Conservation (phyloP, 2,113 vertebrate species). For the Phylloscopus trochilus region DNA sequence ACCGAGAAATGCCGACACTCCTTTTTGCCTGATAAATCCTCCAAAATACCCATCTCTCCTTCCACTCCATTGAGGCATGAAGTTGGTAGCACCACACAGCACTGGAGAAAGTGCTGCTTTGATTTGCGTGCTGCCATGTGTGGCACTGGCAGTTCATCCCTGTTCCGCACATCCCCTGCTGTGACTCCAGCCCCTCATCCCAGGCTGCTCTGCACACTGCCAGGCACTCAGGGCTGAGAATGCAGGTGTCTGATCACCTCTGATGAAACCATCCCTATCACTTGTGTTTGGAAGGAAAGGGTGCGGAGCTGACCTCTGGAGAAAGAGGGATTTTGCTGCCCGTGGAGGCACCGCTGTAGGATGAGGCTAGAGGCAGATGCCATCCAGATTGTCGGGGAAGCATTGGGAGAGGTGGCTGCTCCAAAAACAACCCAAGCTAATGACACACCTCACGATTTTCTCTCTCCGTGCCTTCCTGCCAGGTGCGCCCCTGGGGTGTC, state of each 20-base stretch:
- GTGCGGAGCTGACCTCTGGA: background rate
- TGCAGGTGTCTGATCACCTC: background rate
- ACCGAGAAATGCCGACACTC: background rate
- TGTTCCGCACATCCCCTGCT: accelerated
- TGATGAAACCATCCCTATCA: accelerated
- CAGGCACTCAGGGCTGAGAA: background rate
- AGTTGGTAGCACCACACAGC: background rate
- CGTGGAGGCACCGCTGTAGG: accelerated
- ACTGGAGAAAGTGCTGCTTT: accelerated
- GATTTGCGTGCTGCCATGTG: accelerated
- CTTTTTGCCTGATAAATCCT: background rate
- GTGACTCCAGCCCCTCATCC: background rate
- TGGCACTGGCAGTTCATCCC: background rate
- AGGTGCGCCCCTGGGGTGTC: background rate
- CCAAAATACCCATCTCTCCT: background rate
- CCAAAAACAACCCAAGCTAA: background rate
- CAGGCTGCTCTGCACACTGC: background rate
- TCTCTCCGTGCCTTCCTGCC: background rate
- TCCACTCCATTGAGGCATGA: background rate
- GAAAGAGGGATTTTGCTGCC: background rate
- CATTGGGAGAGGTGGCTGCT: background rate
- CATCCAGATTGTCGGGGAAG: background rate
- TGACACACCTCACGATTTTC: background rate
- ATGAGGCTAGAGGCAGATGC: background rate
- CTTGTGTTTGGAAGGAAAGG: background rate